Evolutionary conservation across 2,888 invertebrate species (phyloP).

Genomic region (Dugesia japonica): DNA sequence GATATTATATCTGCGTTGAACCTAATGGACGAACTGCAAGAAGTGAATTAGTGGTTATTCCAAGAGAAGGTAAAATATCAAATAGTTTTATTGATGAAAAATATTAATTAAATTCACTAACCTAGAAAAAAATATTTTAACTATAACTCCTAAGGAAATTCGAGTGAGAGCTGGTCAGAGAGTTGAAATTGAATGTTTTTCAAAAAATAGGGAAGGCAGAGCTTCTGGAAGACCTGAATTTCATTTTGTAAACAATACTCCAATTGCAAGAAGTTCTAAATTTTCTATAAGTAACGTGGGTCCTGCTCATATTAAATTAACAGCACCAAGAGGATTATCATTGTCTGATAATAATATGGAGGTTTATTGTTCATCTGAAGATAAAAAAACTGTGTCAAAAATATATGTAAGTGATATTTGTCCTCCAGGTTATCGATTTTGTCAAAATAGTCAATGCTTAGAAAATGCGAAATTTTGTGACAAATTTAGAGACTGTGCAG

Average conservation of each 20-base stretch:
- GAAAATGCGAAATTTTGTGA: constrained; percentile 26
- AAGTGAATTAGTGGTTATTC: not conserved
- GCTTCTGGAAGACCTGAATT: not conserved
- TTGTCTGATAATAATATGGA: not conserved
- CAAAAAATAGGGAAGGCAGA: not conserved
- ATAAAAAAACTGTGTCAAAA: not conserved
- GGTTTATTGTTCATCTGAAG: not conserved
- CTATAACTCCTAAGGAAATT: constrained; percentile 24
- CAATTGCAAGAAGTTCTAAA: not conserved
- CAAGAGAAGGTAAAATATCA: not conserved
- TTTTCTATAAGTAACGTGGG: not conserved
- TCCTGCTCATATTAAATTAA: not conserved
- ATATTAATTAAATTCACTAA: too few relatives aligned
- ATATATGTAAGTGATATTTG: not conserved
- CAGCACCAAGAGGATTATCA: not conserved
- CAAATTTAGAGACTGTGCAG: constrained; percentile 22
- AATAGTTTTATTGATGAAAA: not conserved
- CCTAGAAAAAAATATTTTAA: not conserved
- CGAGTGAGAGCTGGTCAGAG: not conserved
- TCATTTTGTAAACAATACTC: not conserved
- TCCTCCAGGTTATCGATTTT: not conserved
- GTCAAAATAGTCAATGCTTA: constrained; percentile 20
- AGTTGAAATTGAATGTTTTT: not conserved
- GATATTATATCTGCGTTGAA: not conserved
- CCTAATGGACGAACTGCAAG: not conserved